A percentile compares a stretch with the other conserved stretches of the same genome.
These are phyloP conservation scores for Potorous gilbertii DNA, from an alignment of 2,797 vertebrate species.

Conservation along the genomic window DNA sequence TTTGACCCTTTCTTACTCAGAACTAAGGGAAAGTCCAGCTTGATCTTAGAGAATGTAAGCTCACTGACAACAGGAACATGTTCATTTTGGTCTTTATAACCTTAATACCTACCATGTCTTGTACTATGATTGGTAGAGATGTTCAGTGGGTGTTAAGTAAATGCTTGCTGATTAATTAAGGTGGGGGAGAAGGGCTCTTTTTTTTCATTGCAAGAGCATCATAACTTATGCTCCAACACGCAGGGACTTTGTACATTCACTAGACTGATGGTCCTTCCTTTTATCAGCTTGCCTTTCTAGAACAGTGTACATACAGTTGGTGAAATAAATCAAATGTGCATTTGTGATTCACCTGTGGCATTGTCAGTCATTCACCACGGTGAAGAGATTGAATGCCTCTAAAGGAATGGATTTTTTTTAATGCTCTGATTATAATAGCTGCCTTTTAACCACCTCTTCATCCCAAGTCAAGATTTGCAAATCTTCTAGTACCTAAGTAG, in stretches of 20 bases:
- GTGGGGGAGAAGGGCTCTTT: background rate
- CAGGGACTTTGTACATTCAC: background rate
- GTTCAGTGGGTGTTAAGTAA: background rate
- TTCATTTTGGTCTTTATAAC: background rate
- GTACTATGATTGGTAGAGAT: background rate
- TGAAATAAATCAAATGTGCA: background rate
- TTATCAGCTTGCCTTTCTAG: background rate
- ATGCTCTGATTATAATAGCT: background rate
- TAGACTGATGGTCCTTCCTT: background rate
- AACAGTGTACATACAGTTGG: background rate
- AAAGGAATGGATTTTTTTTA: background rate
- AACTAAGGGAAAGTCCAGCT: background rate
- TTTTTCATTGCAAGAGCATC: too few species aligned
- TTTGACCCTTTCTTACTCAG: background rate
- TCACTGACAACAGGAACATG: background rate
- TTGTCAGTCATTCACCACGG: background rate
- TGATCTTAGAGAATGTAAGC: background rate
- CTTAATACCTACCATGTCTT: background rate
- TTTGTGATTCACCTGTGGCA: conserved; percentile 26
- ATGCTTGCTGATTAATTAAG: background rate
- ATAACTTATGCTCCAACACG: background rate
- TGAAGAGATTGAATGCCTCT: background rate
- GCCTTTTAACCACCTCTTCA: background rate
- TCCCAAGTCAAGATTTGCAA: background rate
- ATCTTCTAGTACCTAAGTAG: conserved; percentile 11